Base-by-base conservation (phyloP, 2,113 vertebrate species). In the Lycocorax pyrrhopterus region DNA sequence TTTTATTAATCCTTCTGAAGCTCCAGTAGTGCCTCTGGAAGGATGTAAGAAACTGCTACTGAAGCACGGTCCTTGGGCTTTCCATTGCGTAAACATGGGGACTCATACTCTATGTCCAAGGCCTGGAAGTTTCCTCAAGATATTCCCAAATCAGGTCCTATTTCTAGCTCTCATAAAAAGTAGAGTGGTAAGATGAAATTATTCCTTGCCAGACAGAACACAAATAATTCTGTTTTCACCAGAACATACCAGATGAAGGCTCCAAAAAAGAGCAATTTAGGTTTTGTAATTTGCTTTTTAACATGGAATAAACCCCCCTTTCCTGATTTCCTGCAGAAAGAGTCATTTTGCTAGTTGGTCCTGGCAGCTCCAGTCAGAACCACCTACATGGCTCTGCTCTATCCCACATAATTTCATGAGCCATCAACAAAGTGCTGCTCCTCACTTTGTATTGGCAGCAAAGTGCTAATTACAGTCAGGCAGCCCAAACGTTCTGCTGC, bases 291-390 rank as follows among this genome's bases (percentile, higher is more conserved):
- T 84, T 71, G 27, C 14, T 78, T 88, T 88, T 86, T 69, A 81
- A 39, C 53, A 37, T 14, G 22, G 18, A 84, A 55, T 69, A 74
- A 86, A 59, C 26, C 18, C 29, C 27, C 58, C 7, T 81, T 51
- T 71, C 64, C 35, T 88, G 51, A 76, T 86, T 81, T 83, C n/a
- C 75, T 88, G 51, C 37, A 81, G 67, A 75, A 89, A 69, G 56
- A 76, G 26, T 44, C 2, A 78, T 94, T 95, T 94, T 46, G 26
- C 29, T 86, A 82, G 56, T 53, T 89, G 77, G 80, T 74, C 69
- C 95, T 94, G 90, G 84, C 74, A 91, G 74, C 53, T 96, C 52
- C 37, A 80, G 59, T 83, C 52, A 78, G 91, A 95, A 80, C 44
- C 46, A 91, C 84, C 96, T 86, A 95, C 79, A 66, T 78, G 63